A percentile compares a stretch with the other conserved stretches of the same genome.
These are phyloP conservation scores for Crepidodera aurea DNA, from an alignment of 2,888 invertebrate genomes.

Conservation along the genomic window DNA sequence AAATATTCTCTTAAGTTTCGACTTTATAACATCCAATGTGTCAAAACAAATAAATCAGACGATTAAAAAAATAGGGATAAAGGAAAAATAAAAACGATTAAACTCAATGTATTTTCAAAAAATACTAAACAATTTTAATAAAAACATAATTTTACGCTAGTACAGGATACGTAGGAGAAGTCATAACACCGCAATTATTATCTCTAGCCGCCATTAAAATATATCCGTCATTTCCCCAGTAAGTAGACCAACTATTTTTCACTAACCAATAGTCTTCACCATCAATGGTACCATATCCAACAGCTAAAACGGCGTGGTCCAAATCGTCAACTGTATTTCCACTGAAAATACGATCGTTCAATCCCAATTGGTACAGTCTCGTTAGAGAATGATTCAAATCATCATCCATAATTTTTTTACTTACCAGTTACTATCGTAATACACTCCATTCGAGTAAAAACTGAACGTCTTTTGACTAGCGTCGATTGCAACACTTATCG, in stretches of 20 bases:
- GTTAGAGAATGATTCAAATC: no score
- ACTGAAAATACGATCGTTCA: no score
- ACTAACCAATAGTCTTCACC: constrained; percentile 91
- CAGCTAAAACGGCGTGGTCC: constrained; percentile 93
- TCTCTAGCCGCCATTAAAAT: constrained; percentile 87
- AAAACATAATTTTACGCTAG: no score
- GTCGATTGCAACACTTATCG: constrained; percentile 89
- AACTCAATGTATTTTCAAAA: no score
- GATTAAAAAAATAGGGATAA: no score
- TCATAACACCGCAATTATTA: constrained; percentile 93
- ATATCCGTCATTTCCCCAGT: constrained; percentile 97
- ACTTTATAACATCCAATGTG: no score
- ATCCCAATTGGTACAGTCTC: no score
- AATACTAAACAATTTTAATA: no score
- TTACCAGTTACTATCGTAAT: constrained; percentile 83
- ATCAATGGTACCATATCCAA: constrained; percentile 87
- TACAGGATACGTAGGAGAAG: constrained; percentile 83
- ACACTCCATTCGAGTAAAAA: constrained; percentile 94
- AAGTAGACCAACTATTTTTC: constrained; percentile 96
- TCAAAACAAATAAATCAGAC: no score
- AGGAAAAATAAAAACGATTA: no score
- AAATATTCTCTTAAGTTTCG: no score
- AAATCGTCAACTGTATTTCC: constrained; percentile 80
- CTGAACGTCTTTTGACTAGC: constrained; percentile 89
- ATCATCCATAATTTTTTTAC: no score